phyloP scores from a whole-genome alignment of 1,140 invertebrate species.

The Sitobion miscanthi region DNA sequence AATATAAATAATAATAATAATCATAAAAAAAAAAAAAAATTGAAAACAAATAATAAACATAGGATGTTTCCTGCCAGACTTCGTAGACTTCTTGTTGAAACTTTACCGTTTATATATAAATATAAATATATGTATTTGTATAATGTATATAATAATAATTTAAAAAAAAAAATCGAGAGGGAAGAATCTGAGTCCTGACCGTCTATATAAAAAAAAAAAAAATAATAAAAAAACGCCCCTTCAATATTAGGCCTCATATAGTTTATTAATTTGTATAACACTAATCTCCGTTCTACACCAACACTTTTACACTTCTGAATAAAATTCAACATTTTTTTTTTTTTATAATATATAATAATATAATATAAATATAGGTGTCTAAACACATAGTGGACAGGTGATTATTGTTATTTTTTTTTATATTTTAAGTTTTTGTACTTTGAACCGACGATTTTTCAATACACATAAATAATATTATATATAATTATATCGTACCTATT shows the following conservation, averaged over 20 bases:
- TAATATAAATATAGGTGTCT: slow-evolving; percentile 34
- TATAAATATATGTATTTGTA: neutral
- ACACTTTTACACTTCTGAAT: slow-evolving; percentile 51
- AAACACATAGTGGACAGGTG: slow-evolving; percentile 44
- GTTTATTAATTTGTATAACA: neutral
- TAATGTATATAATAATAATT: neutral
- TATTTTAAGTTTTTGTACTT: slow-evolving; percentile 43
- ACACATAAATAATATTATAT: neutral
- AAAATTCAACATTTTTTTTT: slow-evolving; percentile 49
- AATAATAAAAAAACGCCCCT: neutral
- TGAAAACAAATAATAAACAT: slow-evolving; percentile 29
- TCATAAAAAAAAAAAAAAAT: neutral
- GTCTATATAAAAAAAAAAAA: neutral
- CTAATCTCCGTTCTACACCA: slow-evolving; percentile 35
- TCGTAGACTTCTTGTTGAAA: slow-evolving; percentile 22
- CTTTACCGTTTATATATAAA: slow-evolving; percentile 22
- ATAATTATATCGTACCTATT: neutral
- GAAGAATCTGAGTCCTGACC: slow-evolving; percentile 1
- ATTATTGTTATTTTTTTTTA: neutral
- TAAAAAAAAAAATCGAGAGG: neutral
- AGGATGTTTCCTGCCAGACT: slow-evolving; percentile 21
- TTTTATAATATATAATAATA: slow-evolving; percentile 40
- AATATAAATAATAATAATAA: slow-evolving; percentile 36
- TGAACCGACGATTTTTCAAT: slow-evolving; percentile 44
- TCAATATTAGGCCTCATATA: slow-evolving; percentile 36